Base-by-base conservation (phyloP, 2,797 vertebrate species). In the Amphiprion clarkii region DNA sequence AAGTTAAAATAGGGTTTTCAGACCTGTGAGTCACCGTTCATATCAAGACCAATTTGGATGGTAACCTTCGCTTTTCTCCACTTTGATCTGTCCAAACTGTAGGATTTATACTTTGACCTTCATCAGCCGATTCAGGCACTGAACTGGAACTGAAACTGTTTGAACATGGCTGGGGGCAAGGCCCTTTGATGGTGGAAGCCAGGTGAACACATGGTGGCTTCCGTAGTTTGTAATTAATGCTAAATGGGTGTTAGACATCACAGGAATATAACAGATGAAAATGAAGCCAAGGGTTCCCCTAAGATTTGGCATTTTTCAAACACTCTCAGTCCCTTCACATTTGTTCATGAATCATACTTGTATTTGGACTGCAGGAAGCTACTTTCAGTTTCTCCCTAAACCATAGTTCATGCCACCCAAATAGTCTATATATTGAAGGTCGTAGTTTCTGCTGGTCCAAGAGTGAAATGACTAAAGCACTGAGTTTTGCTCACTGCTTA, bases 141-240 rank as follows among this genome's bases (percentile, higher is more conserved):
- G 42, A 68, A 58, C 63, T 17, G 1, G 23, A 75, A 48, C 44
- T 8, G 9, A 58, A 31, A 33, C 46, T 48, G n/a, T 36, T 58
- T 58, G 29, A 57, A 49, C 25, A 29, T 19, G 53, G 16, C 27
- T 25, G 1, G 27, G 53, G 19, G 29, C 14, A 8, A 17, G 0
- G 27, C 9, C 13, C 74, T 58, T 44, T 76, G 64, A 70, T 51
- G 63, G 68, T 64, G 67, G 25, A 17, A 58, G 29, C 36, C 59
- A 78, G 33, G 31, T 71, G 44, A 68, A 54, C 54, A 51, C 56
- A 11, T 51, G 48, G 39, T 60, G 46, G 33, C 6, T 11, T 42
- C 14, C 4, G 11, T 54, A 23, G 25, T 59, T 42, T 73, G 16
- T 23, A 69, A 48, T 49, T 13, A 65, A 73, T 17, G 2, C 11